These are phyloP conservation scores for Taxidea taxus DNA, from an alignment of 2,113 vertebrate species.

Conservation along the genomic window DNA sequence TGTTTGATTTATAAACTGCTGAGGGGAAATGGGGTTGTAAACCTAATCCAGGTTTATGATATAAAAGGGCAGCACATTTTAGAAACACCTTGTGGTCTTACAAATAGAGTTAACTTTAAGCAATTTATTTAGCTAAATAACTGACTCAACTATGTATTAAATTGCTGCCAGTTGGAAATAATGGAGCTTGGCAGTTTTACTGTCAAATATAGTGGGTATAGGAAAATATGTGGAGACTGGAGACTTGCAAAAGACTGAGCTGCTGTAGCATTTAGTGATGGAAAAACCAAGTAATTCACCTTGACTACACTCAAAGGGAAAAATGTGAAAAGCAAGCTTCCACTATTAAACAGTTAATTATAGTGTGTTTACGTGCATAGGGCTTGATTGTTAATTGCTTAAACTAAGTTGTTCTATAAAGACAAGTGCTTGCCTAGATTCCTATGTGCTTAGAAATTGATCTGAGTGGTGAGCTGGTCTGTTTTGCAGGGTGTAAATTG, in stretches of 20 bases:
- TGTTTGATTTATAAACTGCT: constrained; percentile 79
- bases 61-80: constrained; percentile 72
- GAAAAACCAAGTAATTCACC: constrained; percentile 67
- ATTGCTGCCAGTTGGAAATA: constrained; percentile 68
- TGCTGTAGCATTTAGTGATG: constrained; percentile 66
- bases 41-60: constrained; percentile 75
- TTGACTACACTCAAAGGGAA: constrained; percentile 64
- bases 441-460: neutral
- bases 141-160: constrained; percentile 69
- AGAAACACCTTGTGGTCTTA: constrained; percentile 74
- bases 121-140: constrained; percentile 73
- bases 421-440: constrained; percentile 41
- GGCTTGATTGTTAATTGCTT: constrained; percentile 72
- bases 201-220: constrained; percentile 66
- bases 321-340: constrained; percentile 55
- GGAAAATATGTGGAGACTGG: constrained; percentile 66
- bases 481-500: constrained; percentile 55
- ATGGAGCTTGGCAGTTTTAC: constrained; percentile 69
- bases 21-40: constrained; percentile 75
- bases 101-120: constrained; percentile 78
- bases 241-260: constrained; percentile 61
- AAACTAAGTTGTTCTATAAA: constrained; percentile 54
- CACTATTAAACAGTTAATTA: constrained; percentile 72
- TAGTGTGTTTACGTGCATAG: constrained; percentile 70
- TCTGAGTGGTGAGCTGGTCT: constrained; percentile 11